These are phyloP conservation scores for Pampus argenteus DNA, from an alignment of 2,797 vertebrate species.

Conservation along the genomic window DNA sequence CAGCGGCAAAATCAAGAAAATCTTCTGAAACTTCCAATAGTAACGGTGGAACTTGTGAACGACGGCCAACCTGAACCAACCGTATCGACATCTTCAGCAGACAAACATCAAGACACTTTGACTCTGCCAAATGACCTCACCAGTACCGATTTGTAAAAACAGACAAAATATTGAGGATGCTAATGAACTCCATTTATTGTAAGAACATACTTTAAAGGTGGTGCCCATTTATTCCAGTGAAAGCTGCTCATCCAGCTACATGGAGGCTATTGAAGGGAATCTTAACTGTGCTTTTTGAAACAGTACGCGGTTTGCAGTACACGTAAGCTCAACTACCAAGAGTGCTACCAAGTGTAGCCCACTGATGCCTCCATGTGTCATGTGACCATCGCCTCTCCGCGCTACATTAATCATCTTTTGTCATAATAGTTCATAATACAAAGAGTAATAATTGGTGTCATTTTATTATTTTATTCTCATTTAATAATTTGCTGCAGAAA, in stretches of 20 bases:
- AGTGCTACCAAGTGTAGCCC: too few species aligned
- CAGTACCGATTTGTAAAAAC: constrained; percentile 6
- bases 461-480: too few species aligned
- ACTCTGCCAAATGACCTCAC: constrained; percentile 23
- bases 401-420: too few species aligned
- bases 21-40: constrained; percentile 45
- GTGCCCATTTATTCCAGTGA: background rate
- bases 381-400: too few species aligned
- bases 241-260: background rate
- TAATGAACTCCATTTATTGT: background rate
- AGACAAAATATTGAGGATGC: background rate
- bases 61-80: constrained; percentile 35
- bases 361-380: too few species aligned
- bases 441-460: too few species aligned
- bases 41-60: constrained; percentile 66
- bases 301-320: background rate
- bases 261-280: background rate
- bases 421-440: too few species aligned
- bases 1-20: constrained; percentile 27
- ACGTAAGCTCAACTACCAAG: too few species aligned
- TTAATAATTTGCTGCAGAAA: too few species aligned
- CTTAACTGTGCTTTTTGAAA: background rate
- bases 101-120: constrained; percentile 35
- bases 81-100: constrained; percentile 26
- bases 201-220: background rate